These are phyloP conservation scores for Triplophysa siluroides DNA, from an alignment of 2,113 vertebrate genomes.

Conservation along the genomic window DNA sequence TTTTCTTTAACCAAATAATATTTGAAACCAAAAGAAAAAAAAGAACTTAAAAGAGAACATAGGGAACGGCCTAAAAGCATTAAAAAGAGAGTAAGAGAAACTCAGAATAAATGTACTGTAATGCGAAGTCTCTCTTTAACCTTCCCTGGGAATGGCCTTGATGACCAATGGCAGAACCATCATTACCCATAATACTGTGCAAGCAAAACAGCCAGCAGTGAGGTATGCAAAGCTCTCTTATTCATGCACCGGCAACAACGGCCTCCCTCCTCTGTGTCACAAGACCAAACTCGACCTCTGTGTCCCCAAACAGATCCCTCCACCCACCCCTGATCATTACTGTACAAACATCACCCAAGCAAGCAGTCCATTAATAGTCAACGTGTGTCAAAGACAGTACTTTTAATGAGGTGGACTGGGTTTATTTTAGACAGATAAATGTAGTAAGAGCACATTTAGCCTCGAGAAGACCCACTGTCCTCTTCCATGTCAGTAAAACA, in stretches of 20 bases:
- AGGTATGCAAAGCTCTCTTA: constrained; percentile 6
- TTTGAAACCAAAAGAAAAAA: background rate
- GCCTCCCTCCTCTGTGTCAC: constrained; percentile 14
- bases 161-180: constrained; percentile 36
- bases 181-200: constrained; percentile 49
- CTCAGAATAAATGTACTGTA: background rate
- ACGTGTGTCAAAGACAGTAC: constrained; percentile 16
- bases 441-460: background rate
- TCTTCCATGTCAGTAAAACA: background rate
- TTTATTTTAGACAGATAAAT: constrained; percentile 28
- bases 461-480: background rate
- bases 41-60: background rate
- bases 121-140: constrained; percentile 46
- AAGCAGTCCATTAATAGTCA: constrained; percentile 28
- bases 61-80: no score
- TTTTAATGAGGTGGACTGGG: constrained; percentile 35
- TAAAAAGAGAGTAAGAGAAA: background rate
- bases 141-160: constrained; percentile 45
- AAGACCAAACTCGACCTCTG: constrained; percentile 26
- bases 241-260: constrained; percentile 36
- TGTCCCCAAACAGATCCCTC: constrained; percentile 34
- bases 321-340: constrained; percentile 25
- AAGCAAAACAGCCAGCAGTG: constrained; percentile 32
- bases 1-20: background rate
- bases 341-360: constrained; percentile 30